Percentiles rank a stretch among this genome's conserved stretches.
These are phyloP conservation scores for Creontiades dilutus DNA, from an alignment of 2,888 invertebrate species.

Conservation along the genomic window DNA sequence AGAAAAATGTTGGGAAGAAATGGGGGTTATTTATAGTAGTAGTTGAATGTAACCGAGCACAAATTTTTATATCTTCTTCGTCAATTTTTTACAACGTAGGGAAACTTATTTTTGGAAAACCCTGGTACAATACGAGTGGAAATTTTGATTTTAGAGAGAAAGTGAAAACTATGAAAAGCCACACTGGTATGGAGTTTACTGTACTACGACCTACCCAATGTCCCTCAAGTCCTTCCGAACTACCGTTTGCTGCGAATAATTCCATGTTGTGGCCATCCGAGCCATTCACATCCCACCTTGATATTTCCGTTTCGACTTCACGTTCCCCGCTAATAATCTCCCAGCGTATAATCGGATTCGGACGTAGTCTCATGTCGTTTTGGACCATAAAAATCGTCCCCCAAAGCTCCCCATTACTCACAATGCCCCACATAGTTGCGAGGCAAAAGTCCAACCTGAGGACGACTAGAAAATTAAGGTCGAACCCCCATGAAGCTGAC, in stretches of 20 bases:
- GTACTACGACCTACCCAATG: no score
- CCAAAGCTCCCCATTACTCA: neutral
- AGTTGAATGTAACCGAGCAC: no score
- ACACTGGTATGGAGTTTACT: no score
- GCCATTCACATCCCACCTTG: neutral
- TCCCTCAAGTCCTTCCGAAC: neutral
- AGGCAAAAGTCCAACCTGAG: neutral
- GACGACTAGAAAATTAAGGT: conserved; percentile 25
- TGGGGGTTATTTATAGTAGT: no score
- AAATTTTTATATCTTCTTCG: no score
- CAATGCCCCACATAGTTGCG: neutral
- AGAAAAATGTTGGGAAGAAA: no score
- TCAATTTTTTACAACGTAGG: no score
- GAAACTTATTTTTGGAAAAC: no score
- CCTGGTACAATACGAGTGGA: no score
- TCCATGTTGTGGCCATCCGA: neutral
- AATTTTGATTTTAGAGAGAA: no score
- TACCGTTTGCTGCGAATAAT: neutral
- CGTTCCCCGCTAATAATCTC: neutral
- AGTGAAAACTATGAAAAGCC: no score
- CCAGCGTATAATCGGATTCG: neutral
- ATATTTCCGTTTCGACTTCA: neutral
- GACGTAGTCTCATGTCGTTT: neutral
- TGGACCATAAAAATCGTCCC: neutral
- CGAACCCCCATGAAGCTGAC: neutral